These are phyloP conservation scores for Aradophagus sp. DNA, from an alignment of 1,140 invertebrate species.

Conservation along the genomic window DNA sequence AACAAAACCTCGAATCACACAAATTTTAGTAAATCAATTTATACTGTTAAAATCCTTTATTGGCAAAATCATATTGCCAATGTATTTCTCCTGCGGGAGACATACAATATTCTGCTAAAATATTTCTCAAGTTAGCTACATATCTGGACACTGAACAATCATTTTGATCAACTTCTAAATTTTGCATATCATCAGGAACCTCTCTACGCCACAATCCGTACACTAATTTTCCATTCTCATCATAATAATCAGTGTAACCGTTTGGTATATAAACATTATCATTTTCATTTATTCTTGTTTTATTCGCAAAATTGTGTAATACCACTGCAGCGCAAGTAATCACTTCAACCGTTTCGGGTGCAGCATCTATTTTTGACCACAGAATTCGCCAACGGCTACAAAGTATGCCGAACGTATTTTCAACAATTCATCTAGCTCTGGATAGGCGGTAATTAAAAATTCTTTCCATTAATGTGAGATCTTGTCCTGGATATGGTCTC, in stretches of 20 bases:
- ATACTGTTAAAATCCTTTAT: no score
- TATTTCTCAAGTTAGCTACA: neutral
- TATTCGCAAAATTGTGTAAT: conserved; percentile 20
- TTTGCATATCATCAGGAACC: neutral
- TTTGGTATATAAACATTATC: conserved; percentile 1
- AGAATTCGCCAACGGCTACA: conserved; percentile 30
- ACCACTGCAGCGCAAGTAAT: conserved; percentile 6
- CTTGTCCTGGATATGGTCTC: conserved; percentile 65
- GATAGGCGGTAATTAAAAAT: conserved; percentile 65
- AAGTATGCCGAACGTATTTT: conserved; percentile 42
- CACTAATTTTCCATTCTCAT: conserved; percentile 4
- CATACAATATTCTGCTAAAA: neutral
- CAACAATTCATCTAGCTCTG: conserved; percentile 10
- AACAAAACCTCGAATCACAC: no score
- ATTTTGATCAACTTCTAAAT: neutral
- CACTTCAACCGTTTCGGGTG: neutral
- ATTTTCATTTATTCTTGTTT: no score
- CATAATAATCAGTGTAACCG: conserved; percentile 1
- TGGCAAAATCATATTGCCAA: no score
- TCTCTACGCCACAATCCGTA: neutral
- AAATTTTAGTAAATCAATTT: no score
- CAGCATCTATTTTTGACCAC: conserved; percentile 5
- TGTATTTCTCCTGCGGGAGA: conserved; percentile 1
- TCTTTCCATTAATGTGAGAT: conserved; percentile 59
- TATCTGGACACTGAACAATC: neutral